A percentile compares a stretch with the other conserved stretches of the same genome.
Evolutionary conservation across 2,888 invertebrate species (phyloP).

Genomic region (Lasioglossum malachurum): DNA sequence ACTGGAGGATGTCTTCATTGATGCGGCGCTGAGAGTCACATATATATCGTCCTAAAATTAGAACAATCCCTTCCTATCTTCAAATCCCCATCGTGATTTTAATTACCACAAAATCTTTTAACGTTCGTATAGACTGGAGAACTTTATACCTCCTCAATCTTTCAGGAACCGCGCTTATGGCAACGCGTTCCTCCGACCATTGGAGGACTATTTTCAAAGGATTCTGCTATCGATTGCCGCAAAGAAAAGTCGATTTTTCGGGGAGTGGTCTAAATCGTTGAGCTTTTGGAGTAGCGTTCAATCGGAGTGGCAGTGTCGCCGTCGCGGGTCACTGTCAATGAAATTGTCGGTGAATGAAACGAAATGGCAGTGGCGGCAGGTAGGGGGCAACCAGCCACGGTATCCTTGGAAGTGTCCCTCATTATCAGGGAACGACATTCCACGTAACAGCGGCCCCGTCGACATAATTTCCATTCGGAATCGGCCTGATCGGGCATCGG

Average conservation of each 20-base stretch:
- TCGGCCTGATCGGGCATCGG: slow-evolving; percentile 43
- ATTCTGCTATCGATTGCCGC: too few species aligned
- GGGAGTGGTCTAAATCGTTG: neutral
- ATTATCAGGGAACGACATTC: slow-evolving; percentile 56
- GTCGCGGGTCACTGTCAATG: slow-evolving; percentile 3
- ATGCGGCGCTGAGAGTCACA: neutral
- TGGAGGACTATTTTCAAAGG: neutral
- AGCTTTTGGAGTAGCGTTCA: neutral
- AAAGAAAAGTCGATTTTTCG: neutral
- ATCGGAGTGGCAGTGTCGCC: neutral
- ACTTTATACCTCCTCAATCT: too few species aligned
- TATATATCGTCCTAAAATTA: too few species aligned
- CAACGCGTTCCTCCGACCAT: neutral
- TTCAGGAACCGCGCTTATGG: too few species aligned
- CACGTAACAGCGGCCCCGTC: slow-evolving; percentile 49
- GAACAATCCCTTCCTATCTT: too few species aligned
- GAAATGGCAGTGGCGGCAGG: slow-evolving; percentile 6
- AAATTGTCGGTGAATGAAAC: slow-evolving; percentile 32
- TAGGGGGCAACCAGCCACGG: slow-evolving; percentile 2
- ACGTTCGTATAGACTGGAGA: too few species aligned
- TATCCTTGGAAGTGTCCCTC: slow-evolving; percentile 51
- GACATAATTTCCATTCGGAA: slow-evolving; percentile 62
- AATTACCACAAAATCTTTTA: too few species aligned
- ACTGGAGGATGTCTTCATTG: neutral
- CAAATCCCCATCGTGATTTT: too few species aligned